Evolutionary conservation across 2,113 vertebrate genomes (phyloP).

Genomic region (Microcebus murinus): DNA sequence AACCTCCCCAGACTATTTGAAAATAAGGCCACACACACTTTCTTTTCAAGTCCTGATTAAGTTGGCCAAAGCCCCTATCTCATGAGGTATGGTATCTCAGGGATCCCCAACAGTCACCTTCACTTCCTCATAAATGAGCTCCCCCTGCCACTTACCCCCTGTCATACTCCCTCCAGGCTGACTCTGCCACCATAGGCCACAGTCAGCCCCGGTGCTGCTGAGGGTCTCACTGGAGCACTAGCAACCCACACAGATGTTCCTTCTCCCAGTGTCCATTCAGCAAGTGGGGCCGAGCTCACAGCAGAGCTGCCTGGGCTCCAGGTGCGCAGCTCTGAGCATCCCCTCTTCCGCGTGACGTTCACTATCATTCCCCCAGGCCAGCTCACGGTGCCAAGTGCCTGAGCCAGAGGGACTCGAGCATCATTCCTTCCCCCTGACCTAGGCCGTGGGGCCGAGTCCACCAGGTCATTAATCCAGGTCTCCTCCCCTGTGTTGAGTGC

Average conservation of each 20-base stretch:
- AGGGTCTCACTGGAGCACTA: neutral
- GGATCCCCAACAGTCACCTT: neutral
- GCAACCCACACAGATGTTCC: too few relatives aligned
- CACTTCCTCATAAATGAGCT: neutral
- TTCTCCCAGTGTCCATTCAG: neutral
- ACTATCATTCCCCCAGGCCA: neutral
- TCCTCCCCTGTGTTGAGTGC: neutral
- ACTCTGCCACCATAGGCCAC: neutral
- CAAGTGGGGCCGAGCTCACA: rapidly evolving
- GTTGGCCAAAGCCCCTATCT: neutral
- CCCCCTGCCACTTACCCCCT: neutral
- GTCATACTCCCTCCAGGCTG: neutral
- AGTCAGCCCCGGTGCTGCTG: neutral
- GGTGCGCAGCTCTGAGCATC: neutral
- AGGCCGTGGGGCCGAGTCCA: neutral
- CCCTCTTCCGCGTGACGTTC: neutral
- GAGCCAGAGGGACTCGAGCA: neutral
- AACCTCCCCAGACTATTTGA: neutral
- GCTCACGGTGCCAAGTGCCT: neutral
- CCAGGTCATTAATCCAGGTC: neutral
- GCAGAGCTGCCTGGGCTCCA: neutral
- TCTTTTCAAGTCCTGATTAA: neutral
- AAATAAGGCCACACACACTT: neutral
- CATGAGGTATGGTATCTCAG: neutral
- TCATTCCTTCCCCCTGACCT: neutral